Conservation (phyloP, 2,797 vertebrate genomes). For the Coilia nasus region DNA sequence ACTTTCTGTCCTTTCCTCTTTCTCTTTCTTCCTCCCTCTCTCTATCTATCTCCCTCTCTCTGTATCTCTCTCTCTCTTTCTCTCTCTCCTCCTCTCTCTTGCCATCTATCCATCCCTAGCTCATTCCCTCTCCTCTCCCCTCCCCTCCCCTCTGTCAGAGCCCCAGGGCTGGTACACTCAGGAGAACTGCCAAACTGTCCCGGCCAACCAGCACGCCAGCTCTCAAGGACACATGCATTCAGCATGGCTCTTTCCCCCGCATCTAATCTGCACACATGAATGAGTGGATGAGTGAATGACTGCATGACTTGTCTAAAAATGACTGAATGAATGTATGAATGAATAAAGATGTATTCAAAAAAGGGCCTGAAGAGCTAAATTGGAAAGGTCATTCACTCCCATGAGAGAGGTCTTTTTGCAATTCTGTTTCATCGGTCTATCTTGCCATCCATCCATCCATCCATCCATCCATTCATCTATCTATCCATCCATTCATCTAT, state of each 20-base stretch:
- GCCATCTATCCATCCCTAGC: no score
- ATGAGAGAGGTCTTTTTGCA: neutral
- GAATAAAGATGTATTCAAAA: slow-evolving; percentile 23
- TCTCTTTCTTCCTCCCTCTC: neutral
- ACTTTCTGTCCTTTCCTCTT: neutral
- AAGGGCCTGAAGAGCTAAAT: slow-evolving; percentile 1
- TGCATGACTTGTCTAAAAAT: neutral
- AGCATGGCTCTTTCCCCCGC: neutral
- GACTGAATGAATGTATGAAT: slow-evolving; percentile 5
- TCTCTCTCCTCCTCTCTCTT: no score
- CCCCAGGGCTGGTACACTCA: slow-evolving; percentile 25
- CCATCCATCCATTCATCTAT: neutral
- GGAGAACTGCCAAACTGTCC: slow-evolving; percentile 24
- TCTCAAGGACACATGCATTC: slow-evolving; percentile 22
- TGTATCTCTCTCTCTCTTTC: no score
- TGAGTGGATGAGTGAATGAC: slow-evolving; percentile 14
- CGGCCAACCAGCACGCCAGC: slow-evolving; percentile 20
- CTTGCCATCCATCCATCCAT: neutral
- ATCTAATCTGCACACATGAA: slow-evolving; percentile 23
- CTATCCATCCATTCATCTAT: neutral
- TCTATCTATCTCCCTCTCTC: no score
- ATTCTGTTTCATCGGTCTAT: slow-evolving; percentile 11
- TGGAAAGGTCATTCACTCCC: slow-evolving; percentile 12
- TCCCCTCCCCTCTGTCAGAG: neutral
- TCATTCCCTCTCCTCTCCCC: no score